Evolutionary conservation across 2,888 invertebrate species (phyloP), one percentile per base, ranked within the genome.

Genomic region (Apantesis nais): DNA sequence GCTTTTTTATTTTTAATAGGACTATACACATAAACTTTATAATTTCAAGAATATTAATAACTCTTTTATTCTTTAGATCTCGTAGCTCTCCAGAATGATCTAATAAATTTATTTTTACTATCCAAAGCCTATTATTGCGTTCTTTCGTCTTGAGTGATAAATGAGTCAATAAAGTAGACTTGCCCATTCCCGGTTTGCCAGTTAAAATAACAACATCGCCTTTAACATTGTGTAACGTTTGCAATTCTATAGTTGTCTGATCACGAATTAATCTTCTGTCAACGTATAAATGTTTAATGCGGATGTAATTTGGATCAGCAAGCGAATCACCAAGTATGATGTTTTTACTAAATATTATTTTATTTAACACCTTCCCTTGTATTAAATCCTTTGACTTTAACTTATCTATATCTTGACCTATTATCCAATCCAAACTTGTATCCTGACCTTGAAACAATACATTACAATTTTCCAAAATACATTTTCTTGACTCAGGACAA

Each of bases 101-200:
- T 41, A 70, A 34, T 58, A 70, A 70, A 29, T 77, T 75, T 14
- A 74, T 74, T 55, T 75, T 62, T 44, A 67, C 60, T 67, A 77
- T 70, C 77, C 77, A 77, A n/a, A 63, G 39, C 8, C 25, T 52
- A 5, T 61, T 71, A 61, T 69, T 41, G 2, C 55, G 16, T 48
- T 60, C 39, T 63, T 75, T 77, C 8, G 72, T 74, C 52, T 41
- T 68, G 22, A 75, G 14, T 5, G 77, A 74, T 62, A 77, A 65
- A 52, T 75, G 75, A 25, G 73, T 77, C 2, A 77, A 66, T 19
- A 75, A 60, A 2, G 71, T 75, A 14, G 77, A 77, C 64, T 77
- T 77, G 3, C 77, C 77, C 75, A 75, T 77, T 2, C 75, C 77
- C 1, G 77, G 74, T 63, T 44, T 65, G 29, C 62, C 72, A 62